Conservation (phyloP, 2,797 vertebrate species). For the Halcyon smyrnensis region DNA sequence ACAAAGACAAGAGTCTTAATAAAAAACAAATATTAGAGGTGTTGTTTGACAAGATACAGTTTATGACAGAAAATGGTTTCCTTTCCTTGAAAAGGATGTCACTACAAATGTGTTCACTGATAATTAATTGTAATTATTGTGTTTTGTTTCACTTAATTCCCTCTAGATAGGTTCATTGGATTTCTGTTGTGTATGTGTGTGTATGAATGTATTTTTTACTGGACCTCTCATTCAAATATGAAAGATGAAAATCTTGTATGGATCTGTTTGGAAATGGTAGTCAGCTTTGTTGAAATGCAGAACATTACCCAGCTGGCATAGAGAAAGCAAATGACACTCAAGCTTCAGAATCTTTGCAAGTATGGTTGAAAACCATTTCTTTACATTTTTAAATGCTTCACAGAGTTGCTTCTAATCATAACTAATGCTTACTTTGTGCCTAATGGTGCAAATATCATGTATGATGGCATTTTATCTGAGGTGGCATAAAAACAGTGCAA, state of each 20-base stretch:
- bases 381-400: slow-evolving; percentile 67
- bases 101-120: not conserved
- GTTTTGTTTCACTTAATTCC: slow-evolving; percentile 51
- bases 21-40: not conserved
- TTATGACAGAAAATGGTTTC: slow-evolving; percentile 30
- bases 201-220: slow-evolving; percentile 1
- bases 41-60: slow-evolving; percentile 56
- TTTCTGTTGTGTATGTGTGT: not conserved
- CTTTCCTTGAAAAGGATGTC: slow-evolving; percentile 1
- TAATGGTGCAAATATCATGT: slow-evolving; percentile 74
- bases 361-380: slow-evolving; percentile 44
- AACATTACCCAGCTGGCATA: slow-evolving; percentile 9
- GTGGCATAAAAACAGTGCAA: slow-evolving; percentile 70
- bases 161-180: not conserved
- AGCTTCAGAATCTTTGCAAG: slow-evolving; percentile 38
- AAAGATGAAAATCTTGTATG: not conserved
- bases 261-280: slow-evolving; percentile 40
- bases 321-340: slow-evolving; percentile 42
- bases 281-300: slow-evolving; percentile 12
- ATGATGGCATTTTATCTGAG: slow-evolving; percentile 71
- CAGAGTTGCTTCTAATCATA: slow-evolving; percentile 61
- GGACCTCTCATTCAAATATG: slow-evolving; percentile 1
- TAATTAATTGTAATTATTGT: slow-evolving; percentile 49
- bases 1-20: slow-evolving; percentile 10
- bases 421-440: slow-evolving; percentile 65